Evolutionary conservation across 1,140 invertebrate genomes (phyloP).

Genomic region (Trichonephila clavata): DNA sequence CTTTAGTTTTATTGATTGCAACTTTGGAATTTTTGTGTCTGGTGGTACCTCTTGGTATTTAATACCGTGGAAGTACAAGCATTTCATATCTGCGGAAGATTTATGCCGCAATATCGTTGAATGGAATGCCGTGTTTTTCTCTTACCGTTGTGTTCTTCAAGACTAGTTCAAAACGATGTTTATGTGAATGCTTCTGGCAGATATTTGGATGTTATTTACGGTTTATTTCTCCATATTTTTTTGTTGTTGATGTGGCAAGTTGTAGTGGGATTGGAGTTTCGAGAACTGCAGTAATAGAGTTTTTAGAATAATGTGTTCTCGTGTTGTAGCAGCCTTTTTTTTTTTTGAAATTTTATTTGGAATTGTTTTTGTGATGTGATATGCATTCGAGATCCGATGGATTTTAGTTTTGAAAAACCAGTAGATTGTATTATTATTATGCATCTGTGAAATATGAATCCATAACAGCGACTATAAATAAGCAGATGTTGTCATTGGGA

Average conservation of each 20-base stretch:
- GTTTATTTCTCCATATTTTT: not conserved
- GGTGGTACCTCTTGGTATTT: not conserved
- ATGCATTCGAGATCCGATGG: no score
- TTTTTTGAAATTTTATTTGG: no score
- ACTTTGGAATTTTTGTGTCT: conserved; percentile 6
- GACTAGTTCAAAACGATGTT: not conserved
- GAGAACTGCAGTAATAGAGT: no score
- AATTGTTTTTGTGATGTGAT: no score
- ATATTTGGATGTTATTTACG: not conserved
- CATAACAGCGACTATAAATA: no score
- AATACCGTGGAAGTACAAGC: not conserved
- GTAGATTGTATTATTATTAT: no score
- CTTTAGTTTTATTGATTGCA: conserved; percentile 6
- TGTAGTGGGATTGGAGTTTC: not conserved
- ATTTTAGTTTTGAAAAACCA: no score
- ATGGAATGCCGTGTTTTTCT: not conserved
- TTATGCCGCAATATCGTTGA: not conserved
- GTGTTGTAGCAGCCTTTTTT: no score
- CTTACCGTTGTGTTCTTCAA: not conserved
- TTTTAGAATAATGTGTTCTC: no score
- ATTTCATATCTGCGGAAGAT: not conserved
- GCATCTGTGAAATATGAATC: no score
- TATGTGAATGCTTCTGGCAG: not conserved
- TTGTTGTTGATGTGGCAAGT: not conserved
- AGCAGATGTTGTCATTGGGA: no score